Evolutionary conservation across 2,113 vertebrate genomes (phyloP).

Genomic region (Tragelaphus buxtoni): DNA sequence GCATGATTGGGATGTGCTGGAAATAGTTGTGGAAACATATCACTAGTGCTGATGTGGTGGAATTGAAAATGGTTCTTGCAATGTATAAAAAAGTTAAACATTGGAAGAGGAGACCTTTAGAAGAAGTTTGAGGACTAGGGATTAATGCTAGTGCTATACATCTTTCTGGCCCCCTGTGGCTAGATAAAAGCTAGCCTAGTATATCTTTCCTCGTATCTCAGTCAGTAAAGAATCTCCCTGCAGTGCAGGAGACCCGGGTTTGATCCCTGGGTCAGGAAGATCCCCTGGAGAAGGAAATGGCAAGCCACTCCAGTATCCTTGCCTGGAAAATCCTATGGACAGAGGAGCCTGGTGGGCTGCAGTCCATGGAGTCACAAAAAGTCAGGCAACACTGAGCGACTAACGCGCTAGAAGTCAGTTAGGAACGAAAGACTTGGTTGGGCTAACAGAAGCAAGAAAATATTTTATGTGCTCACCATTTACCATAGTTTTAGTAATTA

Average conservation of each 20-base stretch:
- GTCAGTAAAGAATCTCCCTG: background rate
- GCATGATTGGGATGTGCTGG: background rate
- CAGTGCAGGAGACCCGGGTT: background rate
- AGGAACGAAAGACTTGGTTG: background rate
- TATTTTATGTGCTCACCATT: rapidly evolving
- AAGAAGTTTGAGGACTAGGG: rapidly evolving
- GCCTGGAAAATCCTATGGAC: background rate
- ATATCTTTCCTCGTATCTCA: background rate
- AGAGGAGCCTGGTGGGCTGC: background rate
- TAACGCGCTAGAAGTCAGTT: background rate
- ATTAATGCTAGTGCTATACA: rapidly evolving
- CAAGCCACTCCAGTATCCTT: background rate
- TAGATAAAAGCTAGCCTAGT: background rate
- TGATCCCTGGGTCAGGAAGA: background rate
- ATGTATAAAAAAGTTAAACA: too few relatives aligned
- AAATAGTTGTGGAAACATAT: background rate
- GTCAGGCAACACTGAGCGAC: rapidly evolving
- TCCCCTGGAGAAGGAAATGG: background rate
- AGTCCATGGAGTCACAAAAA: background rate
- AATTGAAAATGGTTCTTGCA: too few relatives aligned
- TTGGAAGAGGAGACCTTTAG: too few relatives aligned
- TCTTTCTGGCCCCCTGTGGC: background rate
- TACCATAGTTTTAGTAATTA: background rate
- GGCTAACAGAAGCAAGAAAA: background rate
- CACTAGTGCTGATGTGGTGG: too few relatives aligned